phyloP scores from a whole-genome alignment of 2,888 invertebrate species.

The Drosophila cognata region DNA sequence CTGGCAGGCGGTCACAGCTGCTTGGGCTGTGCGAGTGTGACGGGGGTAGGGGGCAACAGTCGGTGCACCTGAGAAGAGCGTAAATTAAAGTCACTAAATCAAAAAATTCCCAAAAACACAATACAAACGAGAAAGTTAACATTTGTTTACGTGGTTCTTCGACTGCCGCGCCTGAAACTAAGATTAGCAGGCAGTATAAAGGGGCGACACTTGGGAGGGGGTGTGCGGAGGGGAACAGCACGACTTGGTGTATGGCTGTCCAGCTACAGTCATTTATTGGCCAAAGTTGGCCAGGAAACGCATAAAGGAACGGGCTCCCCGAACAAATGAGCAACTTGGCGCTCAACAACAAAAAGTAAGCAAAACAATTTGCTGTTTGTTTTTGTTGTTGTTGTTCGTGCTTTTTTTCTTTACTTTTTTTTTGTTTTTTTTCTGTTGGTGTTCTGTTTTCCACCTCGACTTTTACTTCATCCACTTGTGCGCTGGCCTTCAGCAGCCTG shows the following conservation, averaged over 20 bases:
- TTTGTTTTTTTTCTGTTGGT: slow-evolving; percentile 2
- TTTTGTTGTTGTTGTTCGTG: slow-evolving; percentile 4
- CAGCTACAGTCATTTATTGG: slow-evolving; percentile 73
- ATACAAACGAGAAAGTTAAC: slow-evolving; percentile 74
- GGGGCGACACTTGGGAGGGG: neutral
- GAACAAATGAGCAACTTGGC: slow-evolving; percentile 78
- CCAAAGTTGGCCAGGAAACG: slow-evolving; percentile 68
- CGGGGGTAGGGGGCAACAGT: slow-evolving; percentile 65
- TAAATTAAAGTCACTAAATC: slow-evolving; percentile 83
- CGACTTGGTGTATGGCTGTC: slow-evolving; percentile 36
- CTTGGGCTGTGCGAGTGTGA: slow-evolving; percentile 19
- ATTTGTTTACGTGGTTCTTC: slow-evolving; percentile 77
- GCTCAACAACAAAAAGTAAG: slow-evolving; percentile 71
- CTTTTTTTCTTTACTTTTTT: slow-evolving; percentile 6
- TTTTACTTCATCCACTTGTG: slow-evolving; percentile 18
- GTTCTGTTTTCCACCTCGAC: slow-evolving; percentile 15
- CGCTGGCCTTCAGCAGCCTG: neutral
- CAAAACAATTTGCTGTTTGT: slow-evolving; percentile 76
- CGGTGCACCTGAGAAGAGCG: slow-evolving; percentile 80
- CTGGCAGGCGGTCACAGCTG: slow-evolving; percentile 59
- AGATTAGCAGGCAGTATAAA: slow-evolving; percentile 15
- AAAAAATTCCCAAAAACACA: slow-evolving; percentile 70
- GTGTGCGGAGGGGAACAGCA: neutral
- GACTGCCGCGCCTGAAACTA: slow-evolving; percentile 51
- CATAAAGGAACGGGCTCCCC: slow-evolving; percentile 49